phyloP scores from a whole-genome alignment of 2,797 vertebrate species.

The Poeciliopsis infans region DNA sequence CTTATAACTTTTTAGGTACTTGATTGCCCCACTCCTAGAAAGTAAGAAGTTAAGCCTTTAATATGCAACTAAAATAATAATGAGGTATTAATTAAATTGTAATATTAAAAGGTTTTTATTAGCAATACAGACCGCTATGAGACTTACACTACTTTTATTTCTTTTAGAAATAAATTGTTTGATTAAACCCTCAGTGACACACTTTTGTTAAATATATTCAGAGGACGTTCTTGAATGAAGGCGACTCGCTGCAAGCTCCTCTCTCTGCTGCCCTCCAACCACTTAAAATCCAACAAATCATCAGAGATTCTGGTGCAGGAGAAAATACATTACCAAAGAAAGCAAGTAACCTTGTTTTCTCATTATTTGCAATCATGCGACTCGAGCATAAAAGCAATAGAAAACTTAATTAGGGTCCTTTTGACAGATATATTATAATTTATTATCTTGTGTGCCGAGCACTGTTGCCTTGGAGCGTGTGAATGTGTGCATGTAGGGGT shows the following conservation, averaged over 20 bases:
- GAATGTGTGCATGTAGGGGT: too few relatives aligned
- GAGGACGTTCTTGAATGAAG: neutral
- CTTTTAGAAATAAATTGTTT: neutral
- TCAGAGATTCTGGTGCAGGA: neutral
- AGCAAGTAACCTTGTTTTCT: neutral
- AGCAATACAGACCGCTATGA: neutral
- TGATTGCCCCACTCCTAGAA: neutral
- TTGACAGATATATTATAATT: neutral
- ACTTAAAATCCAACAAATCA: neutral
- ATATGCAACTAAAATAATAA: neutral
- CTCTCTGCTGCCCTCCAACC: neutral
- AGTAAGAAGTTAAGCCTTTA: neutral
- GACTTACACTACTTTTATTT: too few relatives aligned
- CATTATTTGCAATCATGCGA: neutral
- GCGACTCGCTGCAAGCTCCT: neutral
- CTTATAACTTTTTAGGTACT: neutral
- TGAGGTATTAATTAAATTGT: neutral
- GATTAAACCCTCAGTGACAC: neutral
- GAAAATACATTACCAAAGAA: neutral
- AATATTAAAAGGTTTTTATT: neutral
- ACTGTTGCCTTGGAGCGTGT: neutral
- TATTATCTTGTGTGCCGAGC: neutral
- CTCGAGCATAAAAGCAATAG: neutral
- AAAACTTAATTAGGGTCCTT: neutral
- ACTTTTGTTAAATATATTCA: neutral